A percentile compares a stretch with the other conserved stretches of the same genome.
Conservation (phyloP, 2,888 invertebrate genomes). For the Eilema griseolum region DNA sequence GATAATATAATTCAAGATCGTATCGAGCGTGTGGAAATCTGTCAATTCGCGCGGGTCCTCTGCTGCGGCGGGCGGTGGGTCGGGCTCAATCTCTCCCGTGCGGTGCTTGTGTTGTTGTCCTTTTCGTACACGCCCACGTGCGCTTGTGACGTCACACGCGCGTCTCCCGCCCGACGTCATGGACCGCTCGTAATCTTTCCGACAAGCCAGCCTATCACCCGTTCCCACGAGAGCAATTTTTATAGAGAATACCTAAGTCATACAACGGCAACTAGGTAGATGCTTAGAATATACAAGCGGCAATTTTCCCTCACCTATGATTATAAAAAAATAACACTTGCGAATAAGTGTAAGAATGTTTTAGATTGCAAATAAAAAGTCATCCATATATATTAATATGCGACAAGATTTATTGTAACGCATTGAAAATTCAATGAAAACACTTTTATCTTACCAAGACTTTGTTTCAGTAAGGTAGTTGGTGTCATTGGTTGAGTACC, state of each 20-base stretch:
- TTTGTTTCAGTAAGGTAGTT: background rate
- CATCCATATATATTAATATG: background rate
- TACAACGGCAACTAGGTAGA: background rate
- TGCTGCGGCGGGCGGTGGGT: slow-evolving; percentile 56
- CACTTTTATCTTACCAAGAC: background rate
- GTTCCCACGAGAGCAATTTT: slow-evolving; percentile 18
- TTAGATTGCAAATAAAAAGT: background rate
- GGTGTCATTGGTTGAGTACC: slow-evolving; percentile 17
- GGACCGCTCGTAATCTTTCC: slow-evolving; percentile 58
- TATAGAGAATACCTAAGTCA: slow-evolving; percentile 7
- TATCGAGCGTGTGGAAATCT: slow-evolving; percentile 82
- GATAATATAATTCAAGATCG: slow-evolving; percentile 80
- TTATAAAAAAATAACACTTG: background rate
- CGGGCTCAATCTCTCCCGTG: slow-evolving; percentile 55
- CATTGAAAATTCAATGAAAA: background rate
- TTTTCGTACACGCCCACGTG: slow-evolving; percentile 79
- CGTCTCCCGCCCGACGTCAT: slow-evolving; percentile 75
- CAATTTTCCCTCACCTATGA: background rate
- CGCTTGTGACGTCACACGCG: slow-evolving; percentile 77
- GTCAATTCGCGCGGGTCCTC: slow-evolving; percentile 79
- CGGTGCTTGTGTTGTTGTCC: slow-evolving; percentile 59
- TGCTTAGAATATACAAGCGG: background rate
- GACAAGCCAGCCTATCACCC: slow-evolving; percentile 51
- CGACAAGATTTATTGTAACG: background rate
- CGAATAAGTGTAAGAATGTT: background rate